Percentiles rank a stretch among this genome's conserved stretches.
Conservation (phyloP, 2,888 invertebrate genomes). For the Andrena bicolor region DNA sequence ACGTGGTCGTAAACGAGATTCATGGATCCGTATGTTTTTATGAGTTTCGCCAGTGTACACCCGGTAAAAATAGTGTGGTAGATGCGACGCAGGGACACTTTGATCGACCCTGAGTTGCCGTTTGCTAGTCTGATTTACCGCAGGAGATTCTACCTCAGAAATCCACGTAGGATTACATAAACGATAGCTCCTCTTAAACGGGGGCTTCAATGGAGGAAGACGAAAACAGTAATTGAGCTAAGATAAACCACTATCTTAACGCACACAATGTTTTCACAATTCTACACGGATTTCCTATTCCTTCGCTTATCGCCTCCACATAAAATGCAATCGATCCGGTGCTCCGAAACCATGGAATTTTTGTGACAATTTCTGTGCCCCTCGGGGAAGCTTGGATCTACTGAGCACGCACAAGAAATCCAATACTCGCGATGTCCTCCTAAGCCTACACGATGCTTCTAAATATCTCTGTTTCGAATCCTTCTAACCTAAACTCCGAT, state of each 20-base stretch:
- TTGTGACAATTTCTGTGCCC: neutral
- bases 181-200: neutral
- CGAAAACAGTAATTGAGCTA: slow-evolving; percentile 17
- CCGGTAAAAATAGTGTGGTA: neutral
- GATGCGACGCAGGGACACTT: neutral
- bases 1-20: slow-evolving; percentile 17
- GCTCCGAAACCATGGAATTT: neutral
- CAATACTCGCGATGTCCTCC: too few relatives aligned
- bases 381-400: neutral
- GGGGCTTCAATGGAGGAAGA: neutral
- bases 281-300: slow-evolving; percentile 14
- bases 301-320: slow-evolving; percentile 19
- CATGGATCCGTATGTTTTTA: neutral
- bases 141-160: neutral
- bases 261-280: slow-evolving; percentile 21
- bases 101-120: neutral
- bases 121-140: neutral
- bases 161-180: slow-evolving; percentile 4
- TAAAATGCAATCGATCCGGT: slow-evolving; percentile 15
- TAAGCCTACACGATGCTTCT: too few relatives aligned
- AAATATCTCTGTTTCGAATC: too few relatives aligned
- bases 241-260: slow-evolving; percentile 28
- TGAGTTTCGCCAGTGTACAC: neutral
- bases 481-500: too few relatives aligned
- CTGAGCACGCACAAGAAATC: neutral